phyloP scores from a whole-genome alignment of 2,888 invertebrate species.

The Synanthedon tipuliformis region DNA sequence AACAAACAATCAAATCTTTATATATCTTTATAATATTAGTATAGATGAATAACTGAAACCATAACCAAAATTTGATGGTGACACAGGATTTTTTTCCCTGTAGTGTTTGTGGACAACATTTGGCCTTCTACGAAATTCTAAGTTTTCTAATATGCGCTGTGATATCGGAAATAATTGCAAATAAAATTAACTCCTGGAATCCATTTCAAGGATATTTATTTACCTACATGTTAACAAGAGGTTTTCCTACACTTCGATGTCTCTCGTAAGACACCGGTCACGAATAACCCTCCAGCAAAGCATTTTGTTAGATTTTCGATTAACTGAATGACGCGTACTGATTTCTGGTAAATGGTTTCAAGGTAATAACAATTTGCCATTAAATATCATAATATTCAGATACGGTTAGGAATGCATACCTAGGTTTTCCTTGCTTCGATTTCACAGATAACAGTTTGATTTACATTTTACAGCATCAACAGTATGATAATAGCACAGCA shows the following conservation, averaged over 20 bases:
- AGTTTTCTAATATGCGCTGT: neutral
- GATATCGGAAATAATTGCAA: slow-evolving; percentile 8
- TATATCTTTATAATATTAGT: too few species aligned
- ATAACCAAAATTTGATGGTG: too few species aligned
- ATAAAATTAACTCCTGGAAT: slow-evolving; percentile 12
- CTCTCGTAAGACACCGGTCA: slow-evolving; percentile 10
- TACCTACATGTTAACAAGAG: neutral
- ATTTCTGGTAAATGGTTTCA: neutral
- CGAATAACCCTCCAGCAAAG: slow-evolving; percentile 12
- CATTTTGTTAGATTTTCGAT: slow-evolving; percentile 7
- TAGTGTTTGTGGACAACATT: too few species aligned
- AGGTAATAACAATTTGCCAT: neutral
- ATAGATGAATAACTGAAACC: too few species aligned
- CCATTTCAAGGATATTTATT: slow-evolving; percentile 5
- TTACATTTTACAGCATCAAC: too few species aligned
- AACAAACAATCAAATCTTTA: too few species aligned
- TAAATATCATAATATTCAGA: too few species aligned
- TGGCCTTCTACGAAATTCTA: neutral
- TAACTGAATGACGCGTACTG: neutral
- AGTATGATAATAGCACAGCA: too few species aligned
- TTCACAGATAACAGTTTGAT: too few species aligned
- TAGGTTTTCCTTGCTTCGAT: too few species aligned
- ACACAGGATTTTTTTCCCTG: too few species aligned
- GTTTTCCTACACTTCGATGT: slow-evolving; percentile 4
- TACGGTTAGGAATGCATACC: too few species aligned